phyloP scores from a whole-genome alignment of 2,113 vertebrate genomes.

The Paramisgurnus dabryanus region DNA sequence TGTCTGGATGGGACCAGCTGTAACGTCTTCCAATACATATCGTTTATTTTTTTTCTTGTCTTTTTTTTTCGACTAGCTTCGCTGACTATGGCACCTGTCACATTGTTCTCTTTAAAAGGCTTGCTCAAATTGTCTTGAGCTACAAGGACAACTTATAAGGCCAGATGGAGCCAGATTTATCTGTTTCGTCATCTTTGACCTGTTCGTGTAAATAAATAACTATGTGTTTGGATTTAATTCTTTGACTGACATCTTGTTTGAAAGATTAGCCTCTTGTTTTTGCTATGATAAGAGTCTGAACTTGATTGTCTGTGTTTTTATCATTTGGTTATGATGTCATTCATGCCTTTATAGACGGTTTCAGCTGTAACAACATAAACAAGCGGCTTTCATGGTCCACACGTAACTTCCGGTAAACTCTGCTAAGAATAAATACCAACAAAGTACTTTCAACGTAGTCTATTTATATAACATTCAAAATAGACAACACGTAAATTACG shows the following conservation, averaged over 20 bases:
- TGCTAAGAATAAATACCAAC: too few relatives aligned
- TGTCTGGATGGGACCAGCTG: slow-evolving; percentile 70
- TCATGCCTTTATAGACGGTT: too few relatives aligned
- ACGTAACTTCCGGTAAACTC: too few relatives aligned
- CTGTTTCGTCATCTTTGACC: background rate
- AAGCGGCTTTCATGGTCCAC: too few relatives aligned
- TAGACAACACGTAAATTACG: too few relatives aligned
- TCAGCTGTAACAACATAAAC: too few relatives aligned
- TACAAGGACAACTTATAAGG: slow-evolving; percentile 67
- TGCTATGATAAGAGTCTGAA: background rate
- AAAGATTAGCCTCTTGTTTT: slow-evolving; percentile 7
- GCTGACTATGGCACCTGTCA: slow-evolving; percentile 66
- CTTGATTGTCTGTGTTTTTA: background rate
- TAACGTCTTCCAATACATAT: slow-evolving; percentile 51
- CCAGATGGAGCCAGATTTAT: slow-evolving; percentile 67
- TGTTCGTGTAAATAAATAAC: background rate
- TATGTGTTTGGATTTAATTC: background rate
- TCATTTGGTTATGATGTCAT: background rate
- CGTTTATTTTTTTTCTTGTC: slow-evolving; percentile 47
- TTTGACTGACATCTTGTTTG: background rate
- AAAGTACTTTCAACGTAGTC: too few relatives aligned
- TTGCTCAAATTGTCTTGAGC: slow-evolving; percentile 61
- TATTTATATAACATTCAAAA: too few relatives aligned
- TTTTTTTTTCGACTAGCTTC: slow-evolving; percentile 18
- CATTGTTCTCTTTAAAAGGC: slow-evolving; percentile 54